Evolutionary conservation across 1,140 invertebrate species (phyloP), one percentile per base, ranked within the genome.

Genomic region (Drosophila micromelanica): DNA sequence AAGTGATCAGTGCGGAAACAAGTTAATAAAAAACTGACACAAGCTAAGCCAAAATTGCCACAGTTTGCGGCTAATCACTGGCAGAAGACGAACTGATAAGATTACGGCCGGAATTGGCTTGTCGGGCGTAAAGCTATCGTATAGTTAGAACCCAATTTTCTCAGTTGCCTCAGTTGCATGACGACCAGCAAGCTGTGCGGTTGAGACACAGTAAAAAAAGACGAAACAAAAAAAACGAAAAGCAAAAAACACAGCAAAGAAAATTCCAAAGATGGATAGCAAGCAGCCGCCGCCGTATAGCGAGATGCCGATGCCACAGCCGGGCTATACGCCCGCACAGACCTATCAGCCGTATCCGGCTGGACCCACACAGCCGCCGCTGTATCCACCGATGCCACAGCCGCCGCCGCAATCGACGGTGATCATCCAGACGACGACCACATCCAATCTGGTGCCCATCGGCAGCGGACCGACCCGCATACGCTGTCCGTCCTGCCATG

Each of bases 401-500:
- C 76, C 70, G 15, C 74, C 52, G 5, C 85, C 79, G 37, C 51
- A 49, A 12, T 72, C 87, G 3, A 90, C 90, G 3, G 91, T 94
- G 93, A 46, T 90, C 91, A 69, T 95, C 93, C 77, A 93, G 91
- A 91, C 90, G 40, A 91, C 90, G 27, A 89, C 86, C 43, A 74
- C 73, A 30, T 76, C 84, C 2, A 80, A 81, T 27, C 13, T 90
- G 40, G 70, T 86, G 30, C 80, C 80, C 13, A 80, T 94, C 54
- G 94, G 94, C 30, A 92, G 93, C 0, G 90, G 93, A 1, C 81
- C 93, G 3, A 90, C 93, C 37, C 65, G 73, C 8, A 74, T 94
- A 43, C 90, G 71, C 0, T 95, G 95, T 72, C 94, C 95, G 2
- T 90, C 93, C 30, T 95, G 95, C 62, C 93, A 93, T 2, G 91